Evolutionary conservation across 2,888 invertebrate genomes (phyloP), one percentile per base, ranked within the genome.

Genomic region (Lissocephala sabroskyi): DNA sequence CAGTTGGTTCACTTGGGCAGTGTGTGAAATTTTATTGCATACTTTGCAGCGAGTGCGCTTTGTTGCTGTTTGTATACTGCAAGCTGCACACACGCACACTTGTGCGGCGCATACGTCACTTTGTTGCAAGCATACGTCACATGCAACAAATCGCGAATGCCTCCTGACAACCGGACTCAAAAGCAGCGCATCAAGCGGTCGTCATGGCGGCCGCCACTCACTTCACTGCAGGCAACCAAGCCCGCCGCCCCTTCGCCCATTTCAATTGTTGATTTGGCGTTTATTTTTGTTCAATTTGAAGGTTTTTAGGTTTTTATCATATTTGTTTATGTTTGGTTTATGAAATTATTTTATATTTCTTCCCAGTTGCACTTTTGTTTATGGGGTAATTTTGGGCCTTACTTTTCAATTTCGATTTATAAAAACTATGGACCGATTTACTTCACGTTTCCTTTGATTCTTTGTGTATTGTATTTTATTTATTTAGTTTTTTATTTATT

Each of bases 1-100:
- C 26, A 16, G 3, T 23, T 23, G 23, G 4, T 7, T 23, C 10
- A 30, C 4, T 11, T n/a, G n/a, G n/a, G n/a, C n/a, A n/a, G 26
- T 9, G n/a, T 73, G 70, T 56, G 58, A 77, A 57, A 77, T 75
- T 65, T 70, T 68, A 77, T 76, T 74, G 74, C 77, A 70, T 70
- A 77, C 75, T 70, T 77, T 77, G 63, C 74, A 62, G 77, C 61
- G 59, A 23, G 23, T 23, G 23, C 23, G 3, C 23, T 23, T 23
- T 23, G 23, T 23, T n/a, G 30, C 35, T 10, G 16, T 16, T 13
- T 10, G 35, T 35, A 13, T 35, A 16, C 16, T 35, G 35, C 35
- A 35, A 36, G 39, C 33, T 49, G 45, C 45, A 40, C 23, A 19
- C 10, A 11, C 36, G 33, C 43, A 47, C 32, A 42, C 19, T 40